Evolutionary conservation across 2,113 vertebrate genomes (phyloP).

Genomic region (Nettapus auritus): DNA sequence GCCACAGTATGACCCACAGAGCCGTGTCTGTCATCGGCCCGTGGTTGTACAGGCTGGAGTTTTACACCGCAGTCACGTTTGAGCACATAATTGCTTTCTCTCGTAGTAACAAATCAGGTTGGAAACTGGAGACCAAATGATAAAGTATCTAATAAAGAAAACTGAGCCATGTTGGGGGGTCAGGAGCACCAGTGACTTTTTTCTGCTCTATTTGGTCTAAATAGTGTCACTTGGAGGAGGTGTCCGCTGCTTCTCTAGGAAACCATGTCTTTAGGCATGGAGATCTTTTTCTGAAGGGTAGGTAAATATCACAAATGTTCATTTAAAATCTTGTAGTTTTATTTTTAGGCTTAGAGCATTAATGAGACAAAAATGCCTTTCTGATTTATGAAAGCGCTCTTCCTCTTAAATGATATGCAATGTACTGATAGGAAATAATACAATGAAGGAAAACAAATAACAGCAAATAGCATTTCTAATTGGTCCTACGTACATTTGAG

Average conservation of each 20-base stretch:
- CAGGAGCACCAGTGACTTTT: not conserved
- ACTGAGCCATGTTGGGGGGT: not conserved
- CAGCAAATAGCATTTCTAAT: slow-evolving; percentile 10
- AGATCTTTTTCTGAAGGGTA: not conserved
- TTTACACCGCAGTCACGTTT: not conserved
- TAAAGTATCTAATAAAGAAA: slow-evolving; percentile 10
- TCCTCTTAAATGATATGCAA: not conserved
- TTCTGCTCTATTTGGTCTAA: not conserved
- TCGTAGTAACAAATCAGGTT: not conserved
- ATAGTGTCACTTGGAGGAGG: not conserved
- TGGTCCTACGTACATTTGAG: not conserved
- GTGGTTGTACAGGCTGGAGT: not conserved
- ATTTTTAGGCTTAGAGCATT: slow-evolving; percentile 39
- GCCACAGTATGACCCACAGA: not conserved
- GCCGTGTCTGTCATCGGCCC: not conserved
- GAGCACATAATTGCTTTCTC: not conserved
- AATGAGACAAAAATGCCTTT: slow-evolving; percentile 12
- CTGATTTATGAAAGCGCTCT: not conserved
- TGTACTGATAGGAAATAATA: slow-evolving; percentile 20
- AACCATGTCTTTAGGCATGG: not conserved
- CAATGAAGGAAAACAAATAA: slow-evolving; percentile 16
- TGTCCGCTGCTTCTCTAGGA: not conserved
- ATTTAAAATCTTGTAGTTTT: not conserved
- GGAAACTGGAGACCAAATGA: not conserved
- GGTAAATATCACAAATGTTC: not conserved